Conservation (phyloP, 2,888 invertebrate genomes). For the Acanthococcus lagerstroemiae region DNA sequence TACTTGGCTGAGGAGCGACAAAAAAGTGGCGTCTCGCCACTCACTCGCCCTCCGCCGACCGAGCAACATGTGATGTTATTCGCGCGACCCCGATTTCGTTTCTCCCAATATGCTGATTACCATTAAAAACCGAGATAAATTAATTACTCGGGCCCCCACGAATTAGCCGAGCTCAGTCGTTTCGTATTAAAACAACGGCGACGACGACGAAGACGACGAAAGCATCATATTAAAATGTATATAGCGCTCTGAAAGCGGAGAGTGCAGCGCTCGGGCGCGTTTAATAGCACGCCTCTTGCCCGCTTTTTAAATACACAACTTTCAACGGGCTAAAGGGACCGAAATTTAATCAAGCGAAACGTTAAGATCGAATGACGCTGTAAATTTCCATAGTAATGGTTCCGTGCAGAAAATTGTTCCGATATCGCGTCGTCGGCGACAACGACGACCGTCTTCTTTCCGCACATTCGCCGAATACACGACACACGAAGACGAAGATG, state of each 20-base stretch:
- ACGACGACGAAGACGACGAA: not conserved
- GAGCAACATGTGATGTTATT: no score
- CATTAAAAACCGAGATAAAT: slow-evolving; percentile 8
- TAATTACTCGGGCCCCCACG: not conserved
- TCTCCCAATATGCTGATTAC: not conserved
- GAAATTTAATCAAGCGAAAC: slow-evolving; percentile 19
- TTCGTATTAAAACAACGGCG: slow-evolving; percentile 8
- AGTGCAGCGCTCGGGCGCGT: not conserved
- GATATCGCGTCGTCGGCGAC: not conserved
- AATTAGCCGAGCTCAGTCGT: slow-evolving; percentile 1
- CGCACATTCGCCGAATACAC: no score
- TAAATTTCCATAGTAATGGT: slow-evolving; percentile 17
- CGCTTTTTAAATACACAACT: slow-evolving; percentile 12
- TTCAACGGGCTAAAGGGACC: slow-evolving; percentile 2
- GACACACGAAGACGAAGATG: no score
- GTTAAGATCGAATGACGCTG: slow-evolving; percentile 15
- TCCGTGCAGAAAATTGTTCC: not conserved
- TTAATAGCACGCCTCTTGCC: slow-evolving; percentile 7
- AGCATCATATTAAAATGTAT: slow-evolving; percentile 6
- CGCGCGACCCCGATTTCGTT: no score
- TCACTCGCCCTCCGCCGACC: no score
- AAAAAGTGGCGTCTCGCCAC: no score
- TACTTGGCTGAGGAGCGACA: no score
- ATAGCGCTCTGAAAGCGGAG: not conserved
- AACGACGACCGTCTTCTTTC: no score